Evolutionary conservation across 2,888 invertebrate species (phyloP).

Genomic region (Melanargia galathea): DNA sequence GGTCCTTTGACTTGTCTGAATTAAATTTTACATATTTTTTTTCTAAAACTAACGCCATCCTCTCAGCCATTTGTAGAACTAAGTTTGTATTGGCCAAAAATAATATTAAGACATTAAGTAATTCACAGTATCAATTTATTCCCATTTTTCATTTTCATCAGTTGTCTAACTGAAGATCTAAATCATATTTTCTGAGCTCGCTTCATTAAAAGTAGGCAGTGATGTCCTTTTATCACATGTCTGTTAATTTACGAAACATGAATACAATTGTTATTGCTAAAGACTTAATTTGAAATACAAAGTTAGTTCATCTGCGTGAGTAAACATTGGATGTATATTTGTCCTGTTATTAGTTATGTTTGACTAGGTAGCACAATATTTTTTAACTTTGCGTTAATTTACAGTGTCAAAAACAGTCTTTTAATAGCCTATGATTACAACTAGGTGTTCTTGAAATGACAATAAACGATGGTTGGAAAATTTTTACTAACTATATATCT

Average conservation of each 20-base stretch:
- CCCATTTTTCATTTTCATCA: too few relatives aligned
- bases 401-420: neutral
- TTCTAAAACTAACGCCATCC: too few relatives aligned
- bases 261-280: constrained; percentile 27
- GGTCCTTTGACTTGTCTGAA: too few relatives aligned
- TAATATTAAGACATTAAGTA: too few relatives aligned
- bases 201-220: constrained; percentile 28
- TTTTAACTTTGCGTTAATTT: neutral
- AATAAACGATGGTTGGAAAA: neutral
- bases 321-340: constrained; percentile 4
- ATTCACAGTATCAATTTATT: too few relatives aligned
- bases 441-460: neutral
- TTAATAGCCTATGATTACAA: neutral
- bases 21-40: neutral
- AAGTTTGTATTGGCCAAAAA: too few relatives aligned
- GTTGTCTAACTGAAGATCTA: too few relatives aligned
- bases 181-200: neutral
- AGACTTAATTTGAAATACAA: constrained; percentile 27
- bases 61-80: too few relatives aligned
- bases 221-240: constrained; percentile 25
- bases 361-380: neutral
- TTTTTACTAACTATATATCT: too few relatives aligned
- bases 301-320: constrained; percentile 25
- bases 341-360: constrained; percentile 1
- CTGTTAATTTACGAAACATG: constrained; percentile 37